A percentile compares a stretch with the other conserved stretches of the same genome.
Conservation (phyloP, 2,797 vertebrate species). For the Rachycentron canadum region DNA sequence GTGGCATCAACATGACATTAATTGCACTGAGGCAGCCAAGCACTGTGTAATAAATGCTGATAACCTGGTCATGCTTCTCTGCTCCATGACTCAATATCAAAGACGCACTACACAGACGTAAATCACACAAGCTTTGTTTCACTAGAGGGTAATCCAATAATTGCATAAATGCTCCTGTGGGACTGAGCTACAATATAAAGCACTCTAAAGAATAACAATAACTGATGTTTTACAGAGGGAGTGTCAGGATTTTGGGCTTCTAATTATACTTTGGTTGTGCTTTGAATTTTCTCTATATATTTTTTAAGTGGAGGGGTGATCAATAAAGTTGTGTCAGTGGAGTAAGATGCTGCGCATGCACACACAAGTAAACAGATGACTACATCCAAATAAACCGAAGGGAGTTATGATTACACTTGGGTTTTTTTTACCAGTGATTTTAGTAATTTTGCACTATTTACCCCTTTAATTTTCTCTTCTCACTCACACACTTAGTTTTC, state of each 20-base stretch:
- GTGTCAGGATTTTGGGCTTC: background rate
- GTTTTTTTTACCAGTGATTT: conserved; percentile 18
- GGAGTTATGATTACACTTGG: background rate
- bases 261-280: background rate
- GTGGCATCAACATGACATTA: conserved; percentile 25
- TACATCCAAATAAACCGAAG: background rate
- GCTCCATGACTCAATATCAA: conserved; percentile 17
- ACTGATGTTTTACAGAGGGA: background rate
- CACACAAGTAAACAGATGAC: conserved; percentile 1
- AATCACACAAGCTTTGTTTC: conserved; percentile 15
- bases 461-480: conserved; percentile 25
- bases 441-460: conserved; percentile 9
- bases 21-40: conserved; percentile 18
- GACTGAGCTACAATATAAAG: background rate
- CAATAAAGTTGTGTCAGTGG: conserved; percentile 7
- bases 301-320: background rate
- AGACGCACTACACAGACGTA: conserved; percentile 25
- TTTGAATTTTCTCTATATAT: conserved; percentile 7
- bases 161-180: conserved; percentile 6
- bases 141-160: conserved; percentile 8
- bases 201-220: background rate
- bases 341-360: background rate
- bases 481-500: conserved; percentile 20
- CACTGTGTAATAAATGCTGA: conserved; percentile 27
- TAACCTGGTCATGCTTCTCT: conserved; percentile 33